A percentile compares a stretch with the other conserved stretches of the same genome.
These are phyloP conservation scores for Sphaerophoria rueppellii DNA, from an alignment of 2,888 invertebrate species.

Conservation along the genomic window DNA sequence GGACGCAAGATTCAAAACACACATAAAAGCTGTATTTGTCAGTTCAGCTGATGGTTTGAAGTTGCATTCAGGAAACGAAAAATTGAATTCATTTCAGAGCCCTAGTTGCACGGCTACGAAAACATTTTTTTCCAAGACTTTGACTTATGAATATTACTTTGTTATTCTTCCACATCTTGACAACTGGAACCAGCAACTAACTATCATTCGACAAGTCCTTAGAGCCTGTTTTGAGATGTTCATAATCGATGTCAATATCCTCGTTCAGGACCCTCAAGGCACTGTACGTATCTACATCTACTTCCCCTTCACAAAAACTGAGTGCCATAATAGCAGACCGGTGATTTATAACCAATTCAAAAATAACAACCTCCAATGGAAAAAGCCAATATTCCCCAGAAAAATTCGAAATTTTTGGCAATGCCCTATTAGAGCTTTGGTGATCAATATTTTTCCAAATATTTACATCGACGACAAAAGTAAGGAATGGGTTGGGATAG, in stretches of 20 bases:
- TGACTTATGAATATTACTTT: too few species aligned
- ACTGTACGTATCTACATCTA: slow-evolving; percentile 1
- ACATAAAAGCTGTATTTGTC: too few species aligned
- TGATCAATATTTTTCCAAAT: neutral
- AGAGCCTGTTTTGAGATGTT: neutral
- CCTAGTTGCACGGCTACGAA: too few species aligned
- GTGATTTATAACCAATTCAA: slow-evolving; percentile 3
- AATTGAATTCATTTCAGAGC: too few species aligned
- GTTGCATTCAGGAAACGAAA: too few species aligned
- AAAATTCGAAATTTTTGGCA: neutral
- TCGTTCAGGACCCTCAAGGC: neutral
- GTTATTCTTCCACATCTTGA: too few species aligned
- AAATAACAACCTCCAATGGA: neutral
- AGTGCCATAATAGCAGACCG: neutral
- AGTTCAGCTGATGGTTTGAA: too few species aligned
- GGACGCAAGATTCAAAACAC: too few species aligned
- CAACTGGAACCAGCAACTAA: too few species aligned
- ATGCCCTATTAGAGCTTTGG: neutral
- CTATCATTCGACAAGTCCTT: neutral
- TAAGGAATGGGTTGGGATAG: neutral
- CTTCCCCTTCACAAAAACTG: neutral
- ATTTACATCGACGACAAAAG: neutral
- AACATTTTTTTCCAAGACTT: too few species aligned
- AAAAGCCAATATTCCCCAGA: neutral
- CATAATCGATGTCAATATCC: neutral